Evolutionary conservation across 2,113 vertebrate species (phyloP), one percentile per base, ranked within the genome.

Genomic region (Catharus minimus): DNA sequence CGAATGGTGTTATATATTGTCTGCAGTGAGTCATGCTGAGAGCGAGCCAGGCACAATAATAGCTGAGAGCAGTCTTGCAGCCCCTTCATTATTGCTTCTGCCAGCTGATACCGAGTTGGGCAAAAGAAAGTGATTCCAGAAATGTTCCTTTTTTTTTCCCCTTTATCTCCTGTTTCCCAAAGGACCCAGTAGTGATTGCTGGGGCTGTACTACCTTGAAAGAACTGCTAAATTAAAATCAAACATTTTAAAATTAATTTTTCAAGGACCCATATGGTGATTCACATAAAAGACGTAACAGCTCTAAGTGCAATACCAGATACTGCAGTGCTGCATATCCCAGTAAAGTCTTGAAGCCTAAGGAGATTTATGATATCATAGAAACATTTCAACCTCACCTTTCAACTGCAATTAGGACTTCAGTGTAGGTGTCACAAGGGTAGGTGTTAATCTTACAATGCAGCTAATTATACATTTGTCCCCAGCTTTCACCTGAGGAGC

Each of bases 11-110:
- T 96, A 68, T 75, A 60, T 88, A 96, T 96, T 97, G 97, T 97
- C 93, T 97, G 96, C 53, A 33, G 41, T 56, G 91, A 94, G 89
- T 96, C 97, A 83, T 94, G 97, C 97, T 98, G 97, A 97, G 97
- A 95, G 73, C 2, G 47, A 97, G 95, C 96, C 94, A 76, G 69
- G 90, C 95, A 85, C 92, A 95, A 96, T 88, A 97, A 97, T 97
- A 96, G 96, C 94, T 83, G 77, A 83, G 95, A 96, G 95, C 96
- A 84, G 92, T 89, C 91, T 87, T 39, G 89, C 71, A 87, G 95
- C 88, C 96, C 95, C 41, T 24, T 76, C 64, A 26, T 96, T 96
- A 78, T 62, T 97, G 93, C 96, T 93, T 85, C 56, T 89, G 62
- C 81, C 0, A n/a, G 82, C 76, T 92, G 88, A 87, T 71, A 93